Base-by-base conservation (phyloP, 2,888 invertebrate species). In the Diadegma fenestrale region DNA sequence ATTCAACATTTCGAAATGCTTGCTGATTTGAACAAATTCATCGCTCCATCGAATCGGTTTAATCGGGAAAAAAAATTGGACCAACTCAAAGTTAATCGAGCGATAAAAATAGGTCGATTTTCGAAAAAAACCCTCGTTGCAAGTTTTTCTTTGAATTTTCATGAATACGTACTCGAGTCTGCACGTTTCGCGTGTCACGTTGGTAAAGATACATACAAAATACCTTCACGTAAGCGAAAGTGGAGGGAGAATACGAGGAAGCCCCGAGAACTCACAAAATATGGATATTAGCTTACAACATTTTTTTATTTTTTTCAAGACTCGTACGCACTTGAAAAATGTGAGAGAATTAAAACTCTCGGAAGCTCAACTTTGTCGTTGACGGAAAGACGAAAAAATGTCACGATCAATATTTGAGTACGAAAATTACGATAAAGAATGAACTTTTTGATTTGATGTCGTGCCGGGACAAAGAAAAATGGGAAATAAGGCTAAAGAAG, bases 151-250 rank as follows among this genome's bases (percentile, higher is more conserved):
- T n/a, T 14, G 0, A 26, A 58, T 58, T 41, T 64, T 54, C 43
- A 33, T 51, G n/a, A 64, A 64, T 33, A 33, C 63, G 22, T 33
- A n/a, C 45, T 41, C 43, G 45, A n/a, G 22, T 68, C 64, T 71
- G 64, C 78, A 61, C 61, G 72, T 72, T 78, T 61, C 82, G 82
- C 82, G 82, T 78, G 72, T 64, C 66, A 61, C 71, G 78, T 58
- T 58, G 26, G 71, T 71, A 77, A 77, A 69, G 6, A 12, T n/a
- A 33, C 45, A 58, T 72, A 66, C 33, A 66, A 82, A n/a, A 82
- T 78, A 54, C 54, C 64, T 72, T 72, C 72, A 37, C 72, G 66
- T 72, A 63, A 63, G 33, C 54, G 41, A 37, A 76, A 33, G n/a
- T 43, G 64, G 63, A 63, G 22, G 48, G 71, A 51, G 72, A 72